These are phyloP conservation scores for Sialis lutaria DNA, from an alignment of 2,888 invertebrate species.

Conservation along the genomic window DNA sequence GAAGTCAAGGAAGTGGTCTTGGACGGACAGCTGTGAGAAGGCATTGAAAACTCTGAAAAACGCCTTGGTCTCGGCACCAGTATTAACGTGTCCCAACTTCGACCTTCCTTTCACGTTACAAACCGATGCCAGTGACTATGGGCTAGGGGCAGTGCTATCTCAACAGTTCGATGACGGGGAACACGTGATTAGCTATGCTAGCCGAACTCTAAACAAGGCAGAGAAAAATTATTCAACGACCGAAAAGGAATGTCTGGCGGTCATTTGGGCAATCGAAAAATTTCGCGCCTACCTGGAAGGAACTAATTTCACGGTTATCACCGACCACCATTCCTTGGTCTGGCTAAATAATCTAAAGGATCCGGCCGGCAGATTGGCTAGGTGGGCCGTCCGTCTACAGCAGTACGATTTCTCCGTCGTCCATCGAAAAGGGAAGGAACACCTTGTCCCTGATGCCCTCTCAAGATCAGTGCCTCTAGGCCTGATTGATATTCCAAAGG, in stretches of 20 bases:
- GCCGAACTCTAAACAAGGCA: background rate
- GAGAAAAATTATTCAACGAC: background rate
- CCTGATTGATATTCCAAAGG: background rate
- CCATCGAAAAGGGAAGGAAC: constrained; percentile 8
- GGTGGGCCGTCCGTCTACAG: constrained; percentile 9
- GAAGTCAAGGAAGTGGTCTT: constrained; percentile 3
- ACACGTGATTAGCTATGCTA: constrained; percentile 10
- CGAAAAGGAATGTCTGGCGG: background rate
- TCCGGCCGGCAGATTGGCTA: constrained; percentile 10
- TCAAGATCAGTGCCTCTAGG: constrained; percentile 1
- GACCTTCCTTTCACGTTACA: constrained; percentile 5
- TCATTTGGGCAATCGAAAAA: constrained; percentile 9
- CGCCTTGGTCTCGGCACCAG: no score
- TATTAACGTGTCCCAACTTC: constrained; percentile 10
- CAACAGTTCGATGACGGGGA: constrained; percentile 8
- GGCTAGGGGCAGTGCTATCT: constrained; percentile 6
- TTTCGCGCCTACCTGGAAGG: constrained; percentile 4
- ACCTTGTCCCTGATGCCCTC: constrained; percentile 9
- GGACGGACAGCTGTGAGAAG: constrained; percentile 3
- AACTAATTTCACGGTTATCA: constrained; percentile 5
- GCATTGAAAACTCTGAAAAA: background rate
- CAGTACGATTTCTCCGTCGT: constrained; percentile 9
- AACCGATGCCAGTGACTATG: constrained; percentile 6
- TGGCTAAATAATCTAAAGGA: constrained; percentile 12
- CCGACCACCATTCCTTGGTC: constrained; percentile 7